Conservation (phyloP, 2,113 vertebrate genomes). For the Ondatra zibethicus region DNA sequence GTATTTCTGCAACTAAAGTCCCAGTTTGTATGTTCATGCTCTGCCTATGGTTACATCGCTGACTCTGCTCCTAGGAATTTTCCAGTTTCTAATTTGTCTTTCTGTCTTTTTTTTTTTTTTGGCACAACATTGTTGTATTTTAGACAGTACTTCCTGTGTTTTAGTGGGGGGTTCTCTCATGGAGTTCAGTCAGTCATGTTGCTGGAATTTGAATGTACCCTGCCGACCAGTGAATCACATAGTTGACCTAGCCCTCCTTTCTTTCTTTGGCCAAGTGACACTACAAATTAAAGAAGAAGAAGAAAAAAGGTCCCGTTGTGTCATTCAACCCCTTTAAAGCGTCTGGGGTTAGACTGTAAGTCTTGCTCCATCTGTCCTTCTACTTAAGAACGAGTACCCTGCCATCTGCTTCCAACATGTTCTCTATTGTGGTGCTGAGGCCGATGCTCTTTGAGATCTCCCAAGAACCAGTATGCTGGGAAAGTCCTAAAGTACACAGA, state of each 20-base stretch:
- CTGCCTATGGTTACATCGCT: background rate
- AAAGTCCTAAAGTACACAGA: slow-evolving; percentile 2
- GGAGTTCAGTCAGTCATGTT: background rate
- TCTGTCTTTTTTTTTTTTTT: background rate
- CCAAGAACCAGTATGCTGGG: background rate
- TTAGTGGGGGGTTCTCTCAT: background rate
- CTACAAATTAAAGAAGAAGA: slow-evolving; percentile 24
- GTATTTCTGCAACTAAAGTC: background rate
- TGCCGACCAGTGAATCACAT: background rate
- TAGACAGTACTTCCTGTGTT: background rate
- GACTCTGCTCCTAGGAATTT: background rate
- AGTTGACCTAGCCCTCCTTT: background rate
- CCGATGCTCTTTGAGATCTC: slow-evolving; percentile 27
- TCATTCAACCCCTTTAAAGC: slow-evolving; percentile 56
- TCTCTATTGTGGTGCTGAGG: background rate
- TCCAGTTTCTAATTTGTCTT: slow-evolving; percentile 15
- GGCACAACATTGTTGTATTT: background rate
- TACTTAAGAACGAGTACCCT: background rate
- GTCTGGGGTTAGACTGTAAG: slow-evolving; percentile 12
- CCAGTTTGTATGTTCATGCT: background rate
- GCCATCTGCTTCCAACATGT: slow-evolving; percentile 65
- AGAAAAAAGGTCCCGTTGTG: background rate
- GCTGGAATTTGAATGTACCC: background rate
- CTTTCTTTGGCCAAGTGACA: slow-evolving; percentile 36
- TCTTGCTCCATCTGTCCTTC: slow-evolving; percentile 57